Evolutionary conservation across 92 coral and sea anemone species (phyloP), one percentile per base, ranked within the genome.

Genomic region (Umimayanthus chanpuru): DNA sequence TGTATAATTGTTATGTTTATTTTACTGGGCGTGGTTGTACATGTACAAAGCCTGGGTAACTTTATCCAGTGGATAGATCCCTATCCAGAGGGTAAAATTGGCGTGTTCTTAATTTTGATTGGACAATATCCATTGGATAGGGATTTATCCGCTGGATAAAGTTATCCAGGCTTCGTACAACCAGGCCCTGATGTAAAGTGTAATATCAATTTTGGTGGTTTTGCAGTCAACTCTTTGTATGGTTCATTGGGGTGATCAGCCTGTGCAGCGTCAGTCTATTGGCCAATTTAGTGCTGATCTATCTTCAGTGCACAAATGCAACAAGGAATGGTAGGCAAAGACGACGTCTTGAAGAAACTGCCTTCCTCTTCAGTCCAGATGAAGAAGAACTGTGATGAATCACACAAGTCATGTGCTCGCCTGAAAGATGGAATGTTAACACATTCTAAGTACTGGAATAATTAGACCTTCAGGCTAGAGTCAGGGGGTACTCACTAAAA

Each of bases 191-290:
- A 32, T 32, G 36, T 32, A 32, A 7, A 32, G 15, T 6, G 38
- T 0, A 36, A 1, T 4, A 29, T 18, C 29, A 61, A 10, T 71
- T 43, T 61, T 44, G 28, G 30, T 67, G 25, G 49, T 47, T 86
- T 75, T 91, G 25, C 85, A 97, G 99, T 65, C 89, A 86, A 38
- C 92, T 95, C 77, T 92, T 95, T 77, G 89, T 86, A 32, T 95
- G 98, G 96, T 97, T 95, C 89, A 89, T 96, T 81, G 95, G 96
- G 73, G 90, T 92, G 55, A 92, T 93, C 68, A 93, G 97, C 73
- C 86, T 97, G 20, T 93, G 93, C 86, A 98, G 88, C 9, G 85
- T 93, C 55, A 95, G 99, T 55, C 73, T 97, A 32, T 47, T 97
- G 73, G 98, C 90, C n/a, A 97, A 97, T 81, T 82, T 92, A 68